Evolutionary conservation across 2,888 invertebrate genomes (phyloP), one percentile per base, ranked within the genome.

Genomic region (Branchinecta sandiegonensis): DNA sequence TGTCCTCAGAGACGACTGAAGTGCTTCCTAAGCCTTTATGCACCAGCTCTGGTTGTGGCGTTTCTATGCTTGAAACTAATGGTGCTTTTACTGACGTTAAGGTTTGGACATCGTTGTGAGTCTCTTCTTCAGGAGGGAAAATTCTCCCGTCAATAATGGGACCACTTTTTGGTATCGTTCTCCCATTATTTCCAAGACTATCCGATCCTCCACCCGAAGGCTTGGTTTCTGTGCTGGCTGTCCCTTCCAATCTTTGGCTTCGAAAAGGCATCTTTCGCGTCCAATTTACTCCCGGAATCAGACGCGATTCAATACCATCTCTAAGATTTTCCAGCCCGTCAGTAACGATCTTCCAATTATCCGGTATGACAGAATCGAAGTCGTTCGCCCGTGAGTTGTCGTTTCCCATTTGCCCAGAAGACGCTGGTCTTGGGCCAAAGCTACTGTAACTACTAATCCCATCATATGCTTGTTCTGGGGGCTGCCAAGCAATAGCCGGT

Each of bases 381-480:
- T 23, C 23, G n/a, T 56, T 56, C 63, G 63, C n/a, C 14, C 23
- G 63, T n/a, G 23, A 56, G 63, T 56, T 56, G n/a, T 56, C 63
- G n/a, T 56, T 56, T 56, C 23, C 63, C 63, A 56, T 56, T 56
- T 56, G n/a, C 63, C 23, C 23, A 56, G 63, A 56, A 17, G 63
- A 56, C 23, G 23, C 23, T 56, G 63, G 63, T 17, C n/a, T 23
- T 9, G 8, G 14, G 63, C 63, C 63, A 56, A 56, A 56, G n/a
- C 14, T 56, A 56, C 23, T 23, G 14, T 17, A 56, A 56, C n/a
- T 23, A 56, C 63, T 56, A 56, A 56, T 56, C 23, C 23, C 63
- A 56, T 56, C 63, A 56, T 56, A 56, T 56, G 63, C 63, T 56
- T 56, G 63, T 56, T 56, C 63, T 56, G 9, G 23, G 23, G n/a